Evolutionary conservation across 2,888 invertebrate species (phyloP).

Genomic region (Allacma fusca): DNA sequence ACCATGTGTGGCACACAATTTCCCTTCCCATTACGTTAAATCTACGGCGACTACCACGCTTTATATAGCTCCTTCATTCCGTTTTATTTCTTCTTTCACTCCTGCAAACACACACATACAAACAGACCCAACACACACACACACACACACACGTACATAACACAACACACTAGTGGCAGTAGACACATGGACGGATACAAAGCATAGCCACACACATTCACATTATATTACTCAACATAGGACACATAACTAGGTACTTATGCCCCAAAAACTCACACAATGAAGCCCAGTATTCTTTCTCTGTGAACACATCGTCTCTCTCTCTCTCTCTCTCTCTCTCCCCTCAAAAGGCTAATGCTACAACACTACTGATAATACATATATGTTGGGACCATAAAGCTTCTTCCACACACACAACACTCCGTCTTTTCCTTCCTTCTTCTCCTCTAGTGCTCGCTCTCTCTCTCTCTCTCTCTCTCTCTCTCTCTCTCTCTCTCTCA

Average conservation of each 20-base stretch:
- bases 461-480: slow-evolving; percentile 22
- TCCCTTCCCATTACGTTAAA: slow-evolving; percentile 23
- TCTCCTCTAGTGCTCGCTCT: neutral
- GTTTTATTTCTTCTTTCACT: slow-evolving; percentile 29
- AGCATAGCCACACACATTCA: too few relatives aligned
- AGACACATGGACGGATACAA: neutral
- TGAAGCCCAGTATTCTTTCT: too few relatives aligned
- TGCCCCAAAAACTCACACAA: too few relatives aligned
- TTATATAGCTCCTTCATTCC: slow-evolving; percentile 23
- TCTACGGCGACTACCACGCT: slow-evolving; percentile 23
- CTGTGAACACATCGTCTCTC: neutral
- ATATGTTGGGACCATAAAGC: too few relatives aligned
- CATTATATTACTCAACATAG: too few relatives aligned
- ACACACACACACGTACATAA: neutral
- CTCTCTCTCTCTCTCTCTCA: slow-evolving; percentile 2
- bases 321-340: neutral
- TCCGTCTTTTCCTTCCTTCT: neutral
- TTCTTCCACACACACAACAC: too few relatives aligned
- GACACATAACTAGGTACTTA: too few relatives aligned
- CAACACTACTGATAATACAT: too few relatives aligned
- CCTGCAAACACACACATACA: slow-evolving; percentile 4
- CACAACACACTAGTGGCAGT: neutral
- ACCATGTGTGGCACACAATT: slow-evolving; percentile 33
- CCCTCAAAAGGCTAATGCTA: too few relatives aligned
- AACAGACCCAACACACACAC: neutral